Conservation (phyloP, 2,113 vertebrate species). For the Leptodactylus fuscus region DNA sequence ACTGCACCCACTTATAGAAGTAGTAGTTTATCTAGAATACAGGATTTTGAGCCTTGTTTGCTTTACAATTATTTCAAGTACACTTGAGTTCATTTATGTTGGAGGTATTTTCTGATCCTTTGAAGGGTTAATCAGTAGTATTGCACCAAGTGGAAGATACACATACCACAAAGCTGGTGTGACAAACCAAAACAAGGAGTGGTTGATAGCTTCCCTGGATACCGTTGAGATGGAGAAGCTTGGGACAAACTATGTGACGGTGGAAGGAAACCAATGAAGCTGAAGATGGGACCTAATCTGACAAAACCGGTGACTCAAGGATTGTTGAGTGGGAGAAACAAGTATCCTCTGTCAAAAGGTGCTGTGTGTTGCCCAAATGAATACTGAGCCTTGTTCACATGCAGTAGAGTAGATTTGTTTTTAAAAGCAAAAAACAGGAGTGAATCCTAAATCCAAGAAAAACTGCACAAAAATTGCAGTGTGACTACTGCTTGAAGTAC, state of each 20-base stretch:
- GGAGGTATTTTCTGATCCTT: background rate
- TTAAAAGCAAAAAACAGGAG: too few relatives aligned
- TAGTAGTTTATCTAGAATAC: background rate
- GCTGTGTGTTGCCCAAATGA: background rate
- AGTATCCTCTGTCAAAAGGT: background rate
- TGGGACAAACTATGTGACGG: constrained; percentile 41
- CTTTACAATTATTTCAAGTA: background rate
- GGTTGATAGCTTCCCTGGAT: constrained; percentile 39
- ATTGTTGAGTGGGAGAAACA: background rate
- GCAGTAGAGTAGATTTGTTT: too few relatives aligned
- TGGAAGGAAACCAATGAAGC: background rate
- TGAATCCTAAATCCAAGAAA: too few relatives aligned
- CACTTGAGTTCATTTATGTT: background rate
- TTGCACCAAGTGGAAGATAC: background rate
- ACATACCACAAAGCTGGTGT: constrained; percentile 29
- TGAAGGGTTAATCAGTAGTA: background rate
- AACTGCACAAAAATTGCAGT: too few relatives aligned
- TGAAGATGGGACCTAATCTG: background rate
- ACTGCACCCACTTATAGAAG: background rate
- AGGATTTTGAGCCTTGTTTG: background rate
- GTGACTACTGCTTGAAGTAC: too few relatives aligned
- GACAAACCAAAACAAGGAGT: background rate
- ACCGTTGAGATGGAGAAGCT: constrained; percentile 38
- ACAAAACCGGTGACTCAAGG: background rate
- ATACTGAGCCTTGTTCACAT: background rate